Base-by-base conservation (phyloP, 2,888 invertebrate species). In the Deroplatys truncata region DNA sequence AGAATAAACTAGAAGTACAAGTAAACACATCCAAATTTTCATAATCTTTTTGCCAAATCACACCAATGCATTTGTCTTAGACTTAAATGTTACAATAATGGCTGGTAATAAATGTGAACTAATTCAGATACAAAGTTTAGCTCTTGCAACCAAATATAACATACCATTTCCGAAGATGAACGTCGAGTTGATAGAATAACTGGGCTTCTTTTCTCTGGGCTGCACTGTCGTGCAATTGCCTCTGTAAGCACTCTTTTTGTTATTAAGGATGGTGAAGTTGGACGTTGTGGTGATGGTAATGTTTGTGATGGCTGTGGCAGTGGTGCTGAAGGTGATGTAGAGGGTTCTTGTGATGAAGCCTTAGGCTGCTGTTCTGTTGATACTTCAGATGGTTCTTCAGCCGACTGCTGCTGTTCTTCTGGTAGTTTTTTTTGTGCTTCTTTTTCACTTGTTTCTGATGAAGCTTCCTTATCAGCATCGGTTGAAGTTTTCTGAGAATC, bases 401-500 rank as follows among this genome's bases (percentile, higher is more conserved):
- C 9, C 5, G 16, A 7, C 56, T 72, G 56, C 56, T 72, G 56
- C 25, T 72, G 56, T 25, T 25, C 56, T 72, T 16, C 56, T 7
- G 56, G 56, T 16, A 9, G 15, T 20, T 72, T 72, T 13, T 43
- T 43, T 72, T 72, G 56, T 7, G 5, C 5, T 15, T 72, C 56
- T 20, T 72, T 72, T 72, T 72, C 20, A 72, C 25, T 72, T 72
- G 56, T 20, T 72, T 72, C 56, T 43, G 43, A 10, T 43, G 13
- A 10, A 13, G 43, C 13, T 43, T 43, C 43, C 7, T 72, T 72
- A 72, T 72, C 56, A 72, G 56, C 56, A 72, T 20, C 20, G 20
- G 20, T 2, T 20, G 56, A 72, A 20, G 20, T 72, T 72, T 86
- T 89, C 72, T 90, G 90, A 8, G 84, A 82, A 43, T 91, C 91